Percentiles rank a stretch among this genome's conserved stretches.
Evolutionary conservation across 2,888 invertebrate species (phyloP).

Genomic region (Chironomus tentans): DNA sequence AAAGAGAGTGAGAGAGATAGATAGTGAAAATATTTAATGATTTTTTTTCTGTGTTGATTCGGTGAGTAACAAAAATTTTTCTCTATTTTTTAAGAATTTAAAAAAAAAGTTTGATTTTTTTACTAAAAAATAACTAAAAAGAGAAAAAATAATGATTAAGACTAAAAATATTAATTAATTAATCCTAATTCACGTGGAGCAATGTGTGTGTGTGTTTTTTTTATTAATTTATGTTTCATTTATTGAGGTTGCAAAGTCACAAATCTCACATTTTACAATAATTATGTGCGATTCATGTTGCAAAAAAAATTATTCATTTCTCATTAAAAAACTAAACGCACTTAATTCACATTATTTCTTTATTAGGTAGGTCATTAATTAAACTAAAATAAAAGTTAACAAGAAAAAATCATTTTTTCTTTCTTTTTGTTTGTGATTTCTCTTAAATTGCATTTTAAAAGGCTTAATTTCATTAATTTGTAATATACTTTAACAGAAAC

Average conservation of each 20-base stretch:
- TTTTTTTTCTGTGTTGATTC: neutral
- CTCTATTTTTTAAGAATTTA: neutral
- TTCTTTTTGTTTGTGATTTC: neutral
- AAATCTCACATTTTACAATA: neutral
- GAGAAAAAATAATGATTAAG: neutral
- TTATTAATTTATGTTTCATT: neutral
- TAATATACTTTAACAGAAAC: conserved; percentile 22
- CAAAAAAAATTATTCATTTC: neutral
- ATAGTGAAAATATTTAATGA: neutral
- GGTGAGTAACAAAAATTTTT: neutral
- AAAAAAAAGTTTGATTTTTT: neutral
- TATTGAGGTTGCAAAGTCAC: neutral
- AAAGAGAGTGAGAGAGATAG: neutral
- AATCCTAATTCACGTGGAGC: conserved; percentile 5
- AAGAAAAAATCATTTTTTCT: neutral
- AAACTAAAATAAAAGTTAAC: conserved; percentile 14
- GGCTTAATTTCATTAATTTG: conserved; percentile 24
- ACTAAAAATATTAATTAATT: neutral
- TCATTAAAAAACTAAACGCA: neutral
- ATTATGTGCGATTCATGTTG: neutral
- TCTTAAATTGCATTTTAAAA: neutral
- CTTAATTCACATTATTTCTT: conserved; percentile 9
- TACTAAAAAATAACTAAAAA: neutral
- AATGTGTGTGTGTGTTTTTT: neutral
- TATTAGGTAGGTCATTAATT: neutral